Evolutionary conservation across 2,113 vertebrate species (phyloP), one percentile per base, ranked within the genome.

Genomic region (Scolopax mira): DNA sequence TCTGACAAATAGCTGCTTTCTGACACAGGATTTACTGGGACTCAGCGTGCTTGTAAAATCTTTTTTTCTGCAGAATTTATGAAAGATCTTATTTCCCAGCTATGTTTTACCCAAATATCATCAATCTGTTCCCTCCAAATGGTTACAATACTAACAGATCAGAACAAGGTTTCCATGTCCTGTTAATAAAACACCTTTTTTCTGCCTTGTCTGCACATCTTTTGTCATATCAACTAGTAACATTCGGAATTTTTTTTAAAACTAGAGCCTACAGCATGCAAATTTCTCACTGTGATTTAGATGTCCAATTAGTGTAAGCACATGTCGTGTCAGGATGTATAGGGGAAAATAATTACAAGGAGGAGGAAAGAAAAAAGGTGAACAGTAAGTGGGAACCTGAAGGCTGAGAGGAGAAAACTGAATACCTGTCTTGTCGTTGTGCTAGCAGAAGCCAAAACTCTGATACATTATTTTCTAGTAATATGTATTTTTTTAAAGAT

Each of bases 111-210:
- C 22, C 51, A 93, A 96, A 91, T 93, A 46, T 58, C 62, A 33
- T 73, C 54, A 82, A 67, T 96, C 37, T 93, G 13, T 73, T 92
- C 41, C 44, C 58, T 82, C 9, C 19, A 94, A 94, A 93, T 69
- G 23, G 35, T 58, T 39, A 62, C 55, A 91, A 18, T 72, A 75
- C 31, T 55, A 48, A 35, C 85, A 77, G 24, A 74, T 61, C 54
- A 92, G 60, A 84, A 27, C 30, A 85, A 55, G 49, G 5, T 93
- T 96, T 93, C 57, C 21, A 28, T 37, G 33, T 75, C 24, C 3
- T 27, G 9, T 91, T 95, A 69, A 90, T 91, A 83, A 95, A 95
- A 73, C 16, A 64, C 6, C 16, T 57, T 88, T 85, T 92, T 90
- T 74, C 75, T 79, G 49, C 67, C 37, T 64, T 41, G 7, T 72